Base-by-base conservation (phyloP, 2,113 vertebrate species). In the Pygoscelis adeliae region DNA sequence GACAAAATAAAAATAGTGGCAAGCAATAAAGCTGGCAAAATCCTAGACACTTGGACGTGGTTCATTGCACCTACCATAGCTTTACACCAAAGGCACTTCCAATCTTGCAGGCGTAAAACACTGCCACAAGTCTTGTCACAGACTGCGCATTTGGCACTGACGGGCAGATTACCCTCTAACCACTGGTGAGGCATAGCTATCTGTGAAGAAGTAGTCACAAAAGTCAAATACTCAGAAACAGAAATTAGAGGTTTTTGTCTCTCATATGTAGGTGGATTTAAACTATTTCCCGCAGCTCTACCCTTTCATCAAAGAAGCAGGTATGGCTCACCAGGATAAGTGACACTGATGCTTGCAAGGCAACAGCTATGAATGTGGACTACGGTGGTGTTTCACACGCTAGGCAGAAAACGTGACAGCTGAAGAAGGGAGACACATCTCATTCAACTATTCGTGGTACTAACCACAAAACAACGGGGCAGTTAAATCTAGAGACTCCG, bases 61-160 rank as follows among this genome's bases (percentile, higher is more conserved):
- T 38, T 80, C 36, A 56, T 5, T 15, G 83, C 69, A 78, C 98
- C 98, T 95, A 99, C 99, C 99, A 99, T 99, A 19, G 99, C 99
- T 98, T 99, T 99, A 98, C 99, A 99, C 99, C 99, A 99, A 92
- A 99, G 99, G 98, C 99, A 99, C 96, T 99, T 99, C 99, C 99
- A 99, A 94, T 99, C 99, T 90, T 99, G 99, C 65, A 99, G 98
- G 46, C 99, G 98, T 55, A 99, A 98, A 14, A 99, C 99, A 49
- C 99, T 99, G 93, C 99, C 99, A 70, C 99, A 99, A 0, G 99
- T 99, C 98, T 99, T 99, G 98, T 99, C 99, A 9, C 99, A 99
- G 96, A 99, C 99, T 0, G 98, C 99, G 52, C 99, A 99, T 97
- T 99, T 99, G 98, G 99, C 99, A 95, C 99, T 99, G 96, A 99